Conservation (phyloP, 2,113 vertebrate genomes). For the Lampris megalopsis region DNA sequence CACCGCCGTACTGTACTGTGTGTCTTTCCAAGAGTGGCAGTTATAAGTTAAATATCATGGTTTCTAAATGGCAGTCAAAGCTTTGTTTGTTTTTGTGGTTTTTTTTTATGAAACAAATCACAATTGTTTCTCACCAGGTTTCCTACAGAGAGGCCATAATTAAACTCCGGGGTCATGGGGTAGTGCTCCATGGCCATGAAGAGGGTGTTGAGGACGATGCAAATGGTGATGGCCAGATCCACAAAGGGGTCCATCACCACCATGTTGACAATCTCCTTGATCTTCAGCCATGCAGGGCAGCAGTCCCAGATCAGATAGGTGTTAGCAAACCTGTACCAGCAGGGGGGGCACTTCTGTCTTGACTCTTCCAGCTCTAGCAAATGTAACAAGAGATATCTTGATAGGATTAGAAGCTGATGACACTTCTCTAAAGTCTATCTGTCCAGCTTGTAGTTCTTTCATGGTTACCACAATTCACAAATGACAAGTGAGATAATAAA, state of each 20-base stretch:
- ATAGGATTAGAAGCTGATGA: not conserved
- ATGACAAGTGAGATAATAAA: no score
- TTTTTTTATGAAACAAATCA: no score
- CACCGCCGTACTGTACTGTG: no score
- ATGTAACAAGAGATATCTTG: slow-evolving; percentile 28
- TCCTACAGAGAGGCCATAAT: slow-evolving; percentile 89
- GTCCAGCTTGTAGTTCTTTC: no score
- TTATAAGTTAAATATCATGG: no score
- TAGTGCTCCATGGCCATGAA: slow-evolving; percentile 99
- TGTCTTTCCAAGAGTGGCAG: no score
- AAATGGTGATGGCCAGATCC: slow-evolving; percentile 96
- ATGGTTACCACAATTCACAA: no score
- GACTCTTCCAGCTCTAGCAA: slow-evolving; percentile 95
- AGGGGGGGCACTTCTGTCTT: slow-evolving; percentile 95
- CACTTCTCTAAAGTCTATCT: not conserved
- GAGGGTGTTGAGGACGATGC: slow-evolving; percentile 96
- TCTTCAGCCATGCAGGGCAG: slow-evolving; percentile 90
- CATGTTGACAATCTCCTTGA: slow-evolving; percentile 90
- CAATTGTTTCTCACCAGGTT: slow-evolving; percentile 87
- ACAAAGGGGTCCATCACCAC: slow-evolving; percentile 98
- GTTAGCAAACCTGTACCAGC: slow-evolving; percentile 98
- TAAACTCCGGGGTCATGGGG: slow-evolving; percentile 92
- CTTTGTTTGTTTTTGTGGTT: no score
- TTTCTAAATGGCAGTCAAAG: no score
- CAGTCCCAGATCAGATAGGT: slow-evolving; percentile 97